Conservation (phyloP, 2,113 vertebrate species). For the Neotoma lepida region DNA sequence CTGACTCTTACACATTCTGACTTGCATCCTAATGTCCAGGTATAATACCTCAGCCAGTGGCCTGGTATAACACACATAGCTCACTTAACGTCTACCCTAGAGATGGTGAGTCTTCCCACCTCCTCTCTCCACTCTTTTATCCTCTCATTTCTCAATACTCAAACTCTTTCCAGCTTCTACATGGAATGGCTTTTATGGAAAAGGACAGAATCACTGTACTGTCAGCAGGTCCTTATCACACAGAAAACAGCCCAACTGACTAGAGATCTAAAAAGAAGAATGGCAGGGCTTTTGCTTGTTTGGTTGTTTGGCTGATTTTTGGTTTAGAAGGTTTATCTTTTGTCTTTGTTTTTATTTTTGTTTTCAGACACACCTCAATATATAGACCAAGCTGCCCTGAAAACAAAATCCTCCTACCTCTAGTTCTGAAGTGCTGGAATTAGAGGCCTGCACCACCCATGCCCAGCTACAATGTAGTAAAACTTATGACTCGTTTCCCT, state of each 20-base stretch:
- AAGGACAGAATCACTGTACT: background rate
- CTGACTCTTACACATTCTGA: background rate
- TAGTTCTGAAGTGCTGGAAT: background rate
- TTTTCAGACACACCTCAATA: background rate
- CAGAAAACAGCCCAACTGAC: background rate
- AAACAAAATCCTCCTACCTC: background rate
- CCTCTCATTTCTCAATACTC: background rate
- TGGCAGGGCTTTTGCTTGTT: background rate
- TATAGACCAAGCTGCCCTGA: background rate
- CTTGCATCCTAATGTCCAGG: background rate
- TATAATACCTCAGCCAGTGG: background rate
- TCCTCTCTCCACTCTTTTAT: background rate
- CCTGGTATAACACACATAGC: background rate
- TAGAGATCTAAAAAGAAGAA: background rate
- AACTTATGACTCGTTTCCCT: background rate
- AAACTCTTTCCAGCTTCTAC: background rate
- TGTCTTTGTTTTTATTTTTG: background rate
- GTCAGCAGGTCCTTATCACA: background rate
- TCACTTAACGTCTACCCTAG: background rate
- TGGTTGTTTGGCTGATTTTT: background rate
- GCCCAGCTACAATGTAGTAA: background rate
- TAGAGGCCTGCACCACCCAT: background rate
- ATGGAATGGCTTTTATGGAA: background rate
- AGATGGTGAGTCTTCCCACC: background rate
- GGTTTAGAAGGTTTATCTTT: background rate